phyloP scores from a whole-genome alignment of 2,888 invertebrate species.

The Neuroscelio doddi region DNA sequence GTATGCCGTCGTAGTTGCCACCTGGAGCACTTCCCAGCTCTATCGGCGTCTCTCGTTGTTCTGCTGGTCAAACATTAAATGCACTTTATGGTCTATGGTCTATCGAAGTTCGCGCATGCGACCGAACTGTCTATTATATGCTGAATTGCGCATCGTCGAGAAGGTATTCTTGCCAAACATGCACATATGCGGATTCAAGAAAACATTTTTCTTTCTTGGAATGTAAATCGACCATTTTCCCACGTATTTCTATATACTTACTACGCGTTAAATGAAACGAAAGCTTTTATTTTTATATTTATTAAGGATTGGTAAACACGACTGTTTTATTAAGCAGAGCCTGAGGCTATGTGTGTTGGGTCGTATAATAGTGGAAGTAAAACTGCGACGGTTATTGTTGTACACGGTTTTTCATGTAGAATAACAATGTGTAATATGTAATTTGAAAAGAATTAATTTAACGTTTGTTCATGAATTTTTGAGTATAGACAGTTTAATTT shows the following conservation, averaged over 20 bases:
- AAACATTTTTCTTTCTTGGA: neutral
- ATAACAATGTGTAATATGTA: no score
- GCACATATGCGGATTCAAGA: neutral
- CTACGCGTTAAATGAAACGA: neutral
- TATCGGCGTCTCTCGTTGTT: conserved; percentile 17
- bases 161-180: conserved; percentile 8
- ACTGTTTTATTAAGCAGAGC: no score
- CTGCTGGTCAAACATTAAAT: conserved; percentile 15
- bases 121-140: conserved; percentile 18
- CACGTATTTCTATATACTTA: neutral
- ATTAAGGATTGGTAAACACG: no score
- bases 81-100: conserved; percentile 15
- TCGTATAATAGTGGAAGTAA: no score
- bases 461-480: no score
- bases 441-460: no score
- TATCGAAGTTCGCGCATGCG: neutral
- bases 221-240: neutral
- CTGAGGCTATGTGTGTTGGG: no score
- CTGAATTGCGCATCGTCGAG: conserved; percentile 21
- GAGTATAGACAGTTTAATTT: no score
- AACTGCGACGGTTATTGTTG: no score
- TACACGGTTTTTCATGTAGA: no score
- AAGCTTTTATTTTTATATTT: no score
- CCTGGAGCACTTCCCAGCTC: conserved; percentile 42
- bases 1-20: conserved; percentile 46